Conservation (phyloP, 2,797 vertebrate species). For the Xenentodon cancila region DNA sequence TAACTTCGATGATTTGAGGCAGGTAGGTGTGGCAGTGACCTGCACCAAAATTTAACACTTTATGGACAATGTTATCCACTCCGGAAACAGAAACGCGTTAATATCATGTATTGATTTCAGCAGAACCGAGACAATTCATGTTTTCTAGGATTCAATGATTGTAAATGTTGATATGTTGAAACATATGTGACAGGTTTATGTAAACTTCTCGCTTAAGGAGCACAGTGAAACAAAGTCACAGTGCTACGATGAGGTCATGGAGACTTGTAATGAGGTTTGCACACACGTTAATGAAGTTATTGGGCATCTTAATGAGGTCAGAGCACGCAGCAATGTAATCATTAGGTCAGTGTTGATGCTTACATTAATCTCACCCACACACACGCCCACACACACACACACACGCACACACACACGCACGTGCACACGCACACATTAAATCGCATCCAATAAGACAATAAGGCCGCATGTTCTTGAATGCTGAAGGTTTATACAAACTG, state of each 20-base stretch:
- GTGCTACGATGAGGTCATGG: constrained; percentile 54
- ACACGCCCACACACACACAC: constrained; percentile 13
- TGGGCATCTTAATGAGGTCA: constrained; percentile 67
- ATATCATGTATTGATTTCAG: too few relatives aligned
- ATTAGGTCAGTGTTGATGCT: constrained; percentile 52
- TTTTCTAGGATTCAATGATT: too few relatives aligned
- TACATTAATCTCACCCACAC: constrained; percentile 40
- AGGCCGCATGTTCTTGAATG: constrained; percentile 46
- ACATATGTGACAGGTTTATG: not conserved
- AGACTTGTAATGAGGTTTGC: constrained; percentile 63
- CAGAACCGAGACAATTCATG: too few relatives aligned
- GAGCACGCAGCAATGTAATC: constrained; percentile 49
- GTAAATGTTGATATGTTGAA: not conserved
- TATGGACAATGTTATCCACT: too few relatives aligned
- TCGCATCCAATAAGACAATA: constrained; percentile 48
- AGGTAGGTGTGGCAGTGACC: too few relatives aligned
- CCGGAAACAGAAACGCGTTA: too few relatives aligned
- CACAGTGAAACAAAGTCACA: constrained; percentile 19
- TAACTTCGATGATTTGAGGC: too few relatives aligned
- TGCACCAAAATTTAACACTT: too few relatives aligned
- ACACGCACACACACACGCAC: not conserved
- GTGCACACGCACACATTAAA: constrained; percentile 20
- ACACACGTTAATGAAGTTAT: constrained; percentile 62
- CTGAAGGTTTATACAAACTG: constrained; percentile 39
- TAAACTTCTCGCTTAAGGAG: not conserved